Conservation (phyloP, 2,888 invertebrate genomes). For the Alloscopus bannaensis region DNA sequence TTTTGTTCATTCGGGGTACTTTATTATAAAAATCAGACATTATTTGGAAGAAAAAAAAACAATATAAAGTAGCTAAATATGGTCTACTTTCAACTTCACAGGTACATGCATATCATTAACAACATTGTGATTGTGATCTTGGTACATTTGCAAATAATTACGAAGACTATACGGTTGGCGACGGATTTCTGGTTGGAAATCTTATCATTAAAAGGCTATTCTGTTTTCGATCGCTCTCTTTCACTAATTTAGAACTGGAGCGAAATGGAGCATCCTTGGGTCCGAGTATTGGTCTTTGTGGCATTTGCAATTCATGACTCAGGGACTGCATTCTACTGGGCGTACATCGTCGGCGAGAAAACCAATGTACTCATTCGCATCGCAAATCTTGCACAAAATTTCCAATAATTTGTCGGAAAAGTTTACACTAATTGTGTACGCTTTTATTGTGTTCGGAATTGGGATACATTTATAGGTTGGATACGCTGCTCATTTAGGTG, state of each 20-base stretch:
- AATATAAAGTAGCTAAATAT: neutral
- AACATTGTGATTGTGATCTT: conserved; percentile 95
- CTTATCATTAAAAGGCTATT: no score
- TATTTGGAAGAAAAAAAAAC: neutral
- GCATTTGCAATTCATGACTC: conserved; percentile 89
- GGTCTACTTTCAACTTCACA: conserved; percentile 75
- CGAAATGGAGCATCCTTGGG: conserved; percentile 96
- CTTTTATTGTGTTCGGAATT: neutral
- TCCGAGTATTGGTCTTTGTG: conserved; percentile 80
- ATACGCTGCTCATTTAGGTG: conserved; percentile 93
- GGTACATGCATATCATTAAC: conserved; percentile 90
- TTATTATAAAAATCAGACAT: neutral
- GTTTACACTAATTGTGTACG: neutral
- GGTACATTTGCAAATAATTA: no score
- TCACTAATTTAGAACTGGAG: conserved; percentile 98
- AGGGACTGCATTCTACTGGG: conserved; percentile 92
- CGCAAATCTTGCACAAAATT: neutral
- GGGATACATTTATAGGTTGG: conserved; percentile 81
- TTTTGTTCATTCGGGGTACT: conserved; percentile 94
- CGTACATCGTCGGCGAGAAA: conserved; percentile 83
- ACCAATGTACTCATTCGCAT: conserved; percentile 80
- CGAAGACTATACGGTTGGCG: no score
- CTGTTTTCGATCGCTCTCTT: no score
- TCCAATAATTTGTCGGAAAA: neutral
- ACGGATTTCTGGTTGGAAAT: no score